Conservation (phyloP, 2,113 vertebrate genomes). For the Pionites leucogaster region DNA sequence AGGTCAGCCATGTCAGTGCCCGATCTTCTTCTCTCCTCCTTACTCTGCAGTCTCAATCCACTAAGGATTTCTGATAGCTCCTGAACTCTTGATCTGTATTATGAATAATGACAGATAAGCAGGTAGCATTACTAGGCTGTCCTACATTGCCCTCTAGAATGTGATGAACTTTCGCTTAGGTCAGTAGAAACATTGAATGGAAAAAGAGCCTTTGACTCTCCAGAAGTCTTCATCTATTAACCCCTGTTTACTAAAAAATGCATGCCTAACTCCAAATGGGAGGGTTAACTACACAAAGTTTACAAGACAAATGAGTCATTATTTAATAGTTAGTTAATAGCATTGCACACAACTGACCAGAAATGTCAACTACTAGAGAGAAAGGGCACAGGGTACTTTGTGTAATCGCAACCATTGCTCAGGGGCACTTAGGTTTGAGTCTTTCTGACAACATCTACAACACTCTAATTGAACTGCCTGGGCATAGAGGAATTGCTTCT, state of each 20-base stretch:
- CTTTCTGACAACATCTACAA: constrained; percentile 74
- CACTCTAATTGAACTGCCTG: constrained; percentile 75
- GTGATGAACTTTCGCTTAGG: neutral
- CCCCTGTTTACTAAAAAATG: neutral
- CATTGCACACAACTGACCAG: constrained; percentile 51
- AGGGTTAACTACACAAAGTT: neutral
- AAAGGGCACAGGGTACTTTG: constrained; percentile 71
- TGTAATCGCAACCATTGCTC: constrained; percentile 76
- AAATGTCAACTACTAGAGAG: constrained; percentile 13
- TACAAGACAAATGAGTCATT: constrained; percentile 56
- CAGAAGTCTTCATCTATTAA: neutral
- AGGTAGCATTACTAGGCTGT: neutral
- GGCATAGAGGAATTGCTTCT: constrained; percentile 72
- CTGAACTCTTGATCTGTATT: neutral
- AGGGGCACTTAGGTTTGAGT: constrained; percentile 72
- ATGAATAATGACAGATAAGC: constrained; percentile 14
- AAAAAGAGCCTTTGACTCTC: neutral
- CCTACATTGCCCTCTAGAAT: neutral
- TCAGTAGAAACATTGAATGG: neutral
- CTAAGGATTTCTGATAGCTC: neutral
- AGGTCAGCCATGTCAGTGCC: neutral
- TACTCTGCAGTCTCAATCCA: neutral
- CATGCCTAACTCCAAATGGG: neutral
- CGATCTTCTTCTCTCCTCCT: neutral
- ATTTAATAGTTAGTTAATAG: constrained; percentile 73